These are phyloP conservation scores for Gymnarchus niloticus DNA, from an alignment of 2,113 vertebrate genomes.

Conservation along the genomic window DNA sequence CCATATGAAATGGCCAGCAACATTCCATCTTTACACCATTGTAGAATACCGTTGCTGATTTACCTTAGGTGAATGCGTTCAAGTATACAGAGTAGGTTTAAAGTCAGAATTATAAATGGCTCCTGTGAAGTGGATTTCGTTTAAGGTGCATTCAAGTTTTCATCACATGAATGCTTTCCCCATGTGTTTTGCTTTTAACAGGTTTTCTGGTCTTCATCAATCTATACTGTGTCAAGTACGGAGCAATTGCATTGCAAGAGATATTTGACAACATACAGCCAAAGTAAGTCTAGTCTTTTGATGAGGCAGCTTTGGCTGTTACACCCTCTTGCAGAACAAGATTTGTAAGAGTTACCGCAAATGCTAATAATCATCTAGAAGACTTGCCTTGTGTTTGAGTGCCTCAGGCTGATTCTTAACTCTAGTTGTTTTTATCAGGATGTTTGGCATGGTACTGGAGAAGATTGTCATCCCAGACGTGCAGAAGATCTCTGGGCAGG, in stretches of 20 bases:
- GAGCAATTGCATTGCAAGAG: slow-evolving; percentile 89
- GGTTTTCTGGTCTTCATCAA: slow-evolving; percentile 97
- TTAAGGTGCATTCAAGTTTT: background rate
- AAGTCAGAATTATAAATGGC: background rate
- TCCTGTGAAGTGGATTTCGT: background rate
- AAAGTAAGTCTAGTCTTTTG: slow-evolving; percentile 70
- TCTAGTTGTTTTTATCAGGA: slow-evolving; percentile 58
- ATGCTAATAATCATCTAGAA: background rate
- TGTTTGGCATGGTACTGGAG: slow-evolving; percentile 99
- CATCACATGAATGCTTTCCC: background rate
- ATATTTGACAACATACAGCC: slow-evolving; percentile 96
- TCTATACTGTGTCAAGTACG: slow-evolving; percentile 88
- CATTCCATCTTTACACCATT: background rate
- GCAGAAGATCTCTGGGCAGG: slow-evolving; percentile 90
- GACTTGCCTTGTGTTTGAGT: background rate
- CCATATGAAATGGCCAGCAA: background rate
- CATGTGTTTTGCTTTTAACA: slow-evolving; percentile 39
- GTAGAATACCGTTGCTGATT: background rate
- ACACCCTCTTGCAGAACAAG: too few relatives aligned
- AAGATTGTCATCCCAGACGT: slow-evolving; percentile 97
- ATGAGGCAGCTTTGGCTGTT: background rate
- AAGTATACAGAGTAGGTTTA: background rate
- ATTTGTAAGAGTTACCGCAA: background rate
- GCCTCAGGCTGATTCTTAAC: background rate
- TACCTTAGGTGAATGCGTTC: background rate